Base-by-base conservation (phyloP, 1,140 invertebrate genomes). In the Drosophila lacteicornis region DNA sequence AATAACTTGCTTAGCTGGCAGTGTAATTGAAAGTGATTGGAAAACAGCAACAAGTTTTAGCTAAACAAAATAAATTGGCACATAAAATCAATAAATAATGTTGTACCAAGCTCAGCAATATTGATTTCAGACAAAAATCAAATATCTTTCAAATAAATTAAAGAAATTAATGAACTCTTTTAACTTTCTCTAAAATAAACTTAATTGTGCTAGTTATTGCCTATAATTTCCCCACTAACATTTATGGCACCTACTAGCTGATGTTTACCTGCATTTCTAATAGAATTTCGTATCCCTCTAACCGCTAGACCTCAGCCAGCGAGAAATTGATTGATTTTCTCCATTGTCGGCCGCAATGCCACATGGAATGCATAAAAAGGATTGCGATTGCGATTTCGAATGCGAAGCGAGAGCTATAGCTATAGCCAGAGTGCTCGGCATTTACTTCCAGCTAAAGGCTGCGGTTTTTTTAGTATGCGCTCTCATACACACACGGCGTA, bases 281-380 rank as follows among this genome's bases (percentile, higher is more conserved):
- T 40, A 30, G 49, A 67, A 45, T 67, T 55, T 8, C 25, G 15
- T 7, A 42, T 11, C 17, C 19, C 30, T 9, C n/a, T 38, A 62
- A 40, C 60, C 40, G 27, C 67, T 51, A 8, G 27, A 53, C 19
- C 47, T 33, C 67, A 36, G 45, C 58, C 42, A 46, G 46, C 62
- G 45, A 73, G 67, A 50, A 73, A 60, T 43, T 59, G 69, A 73
- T 73, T 60, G 69, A 59, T 71, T 73, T 50, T 71, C 55, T 19
- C 67, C 69, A 73, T 73, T 73, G 69, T 73, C 69, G 53, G 68
- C 53, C 45, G 53, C 69, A 73, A 73, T 60, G 67, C 68, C 43
- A 60, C 62, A 61, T 69, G 51, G 74, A 78, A 68, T 82, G 74
- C 82, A 68, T 51, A 75, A 80, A 84, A 66, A 57, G 30, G 58